These are phyloP conservation scores for Lepus oiostolus DNA, from an alignment of 2,797 vertebrate species.

Conservation along the genomic window DNA sequence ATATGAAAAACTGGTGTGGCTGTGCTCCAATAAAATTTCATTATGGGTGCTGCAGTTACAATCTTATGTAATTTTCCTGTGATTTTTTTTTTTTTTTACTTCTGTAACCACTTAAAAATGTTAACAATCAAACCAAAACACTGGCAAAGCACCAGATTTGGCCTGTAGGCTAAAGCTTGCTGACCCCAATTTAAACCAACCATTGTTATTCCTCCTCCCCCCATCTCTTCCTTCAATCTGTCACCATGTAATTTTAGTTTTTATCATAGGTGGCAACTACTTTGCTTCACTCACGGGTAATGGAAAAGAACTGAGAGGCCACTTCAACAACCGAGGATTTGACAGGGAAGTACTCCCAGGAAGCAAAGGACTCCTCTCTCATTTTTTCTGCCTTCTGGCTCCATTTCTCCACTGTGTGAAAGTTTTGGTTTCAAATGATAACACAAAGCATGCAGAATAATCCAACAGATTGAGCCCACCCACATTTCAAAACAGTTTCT, in stretches of 20 bases:
- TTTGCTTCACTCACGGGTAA: background rate
- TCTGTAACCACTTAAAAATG: background rate
- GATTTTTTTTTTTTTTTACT: background rate
- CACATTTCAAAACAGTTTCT: conserved; percentile 1
- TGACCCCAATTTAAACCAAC: background rate
- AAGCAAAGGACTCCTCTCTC: background rate
- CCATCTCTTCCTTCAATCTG: background rate
- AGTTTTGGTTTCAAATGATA: background rate
- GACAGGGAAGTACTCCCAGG: background rate
- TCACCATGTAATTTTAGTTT: background rate
- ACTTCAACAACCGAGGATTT: background rate
- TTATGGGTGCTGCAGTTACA: background rate
- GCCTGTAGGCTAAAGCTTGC: background rate
- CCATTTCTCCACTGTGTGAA: background rate
- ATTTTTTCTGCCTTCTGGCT: background rate
- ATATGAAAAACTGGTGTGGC: background rate
- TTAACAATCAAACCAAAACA: background rate
- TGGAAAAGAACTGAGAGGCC: background rate
- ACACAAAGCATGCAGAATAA: background rate
- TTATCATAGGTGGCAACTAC: background rate
- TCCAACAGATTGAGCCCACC: background rate
- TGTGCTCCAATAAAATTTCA: background rate
- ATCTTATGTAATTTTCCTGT: background rate
- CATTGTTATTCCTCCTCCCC: background rate
- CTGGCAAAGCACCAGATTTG: background rate